These are phyloP conservation scores for Listrodromus nycthemerus DNA, from an alignment of 2,888 invertebrate genomes.

Conservation along the genomic window DNA sequence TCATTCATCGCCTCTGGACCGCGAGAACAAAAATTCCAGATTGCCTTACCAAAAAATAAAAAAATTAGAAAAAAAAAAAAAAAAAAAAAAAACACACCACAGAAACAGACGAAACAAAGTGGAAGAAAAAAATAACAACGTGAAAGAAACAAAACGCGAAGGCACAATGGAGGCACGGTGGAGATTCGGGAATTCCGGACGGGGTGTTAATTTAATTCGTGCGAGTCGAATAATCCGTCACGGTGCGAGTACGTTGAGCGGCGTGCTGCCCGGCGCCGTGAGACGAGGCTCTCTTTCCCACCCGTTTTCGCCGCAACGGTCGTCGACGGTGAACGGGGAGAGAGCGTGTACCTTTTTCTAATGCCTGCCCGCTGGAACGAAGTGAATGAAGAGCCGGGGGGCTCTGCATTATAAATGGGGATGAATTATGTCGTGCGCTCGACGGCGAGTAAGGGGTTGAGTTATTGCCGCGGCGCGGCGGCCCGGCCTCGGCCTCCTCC, in stretches of 20 bases:
- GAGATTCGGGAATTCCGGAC: conserved; percentile 25
- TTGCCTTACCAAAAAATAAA: conserved; percentile 5
- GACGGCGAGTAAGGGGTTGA: conserved; percentile 71
- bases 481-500: conserved; percentile 57
- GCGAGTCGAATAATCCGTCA: conserved; percentile 53
- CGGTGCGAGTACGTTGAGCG: conserved; percentile 28
- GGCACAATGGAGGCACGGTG: neutral
- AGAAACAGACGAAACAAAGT: neutral
- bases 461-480: conserved; percentile 71
- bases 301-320: conserved; percentile 53
- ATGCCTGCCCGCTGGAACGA: conserved; percentile 67
- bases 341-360: conserved; percentile 63
- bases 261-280: conserved; percentile 50
- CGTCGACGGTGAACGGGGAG: conserved; percentile 36
- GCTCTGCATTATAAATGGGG: conserved; percentile 78
- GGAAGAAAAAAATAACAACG: neutral
- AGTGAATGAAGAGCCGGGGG: conserved; percentile 76
- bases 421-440: conserved; percentile 78
- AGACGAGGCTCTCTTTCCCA: conserved; percentile 43
- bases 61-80: neutral
- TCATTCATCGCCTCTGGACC: conserved; percentile 27
- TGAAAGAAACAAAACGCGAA: conserved; percentile 11
- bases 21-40: conserved; percentile 19
- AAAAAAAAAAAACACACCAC: neutral
- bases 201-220: conserved; percentile 58